Evolutionary conservation across 2,113 vertebrate genomes (phyloP), one percentile per base, ranked within the genome.

Genomic region (Lamprotornis superbus): DNA sequence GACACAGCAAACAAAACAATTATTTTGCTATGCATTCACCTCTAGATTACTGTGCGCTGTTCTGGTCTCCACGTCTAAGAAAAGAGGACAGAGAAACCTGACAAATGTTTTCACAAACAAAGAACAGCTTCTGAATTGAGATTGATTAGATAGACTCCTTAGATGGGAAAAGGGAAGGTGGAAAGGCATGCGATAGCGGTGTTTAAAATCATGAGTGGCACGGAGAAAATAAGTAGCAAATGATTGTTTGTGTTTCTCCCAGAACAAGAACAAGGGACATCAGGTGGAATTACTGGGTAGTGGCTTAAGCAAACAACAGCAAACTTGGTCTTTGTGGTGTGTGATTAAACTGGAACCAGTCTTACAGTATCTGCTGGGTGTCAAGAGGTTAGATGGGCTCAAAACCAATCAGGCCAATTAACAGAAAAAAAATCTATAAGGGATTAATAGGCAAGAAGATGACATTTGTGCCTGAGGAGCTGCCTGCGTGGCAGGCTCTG

Each of bases 181-280:
- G 92, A 70, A 90, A 92, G 55, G 55, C 86, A 47, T 49, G 74
- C 0, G n/a, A 93, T 91, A 93, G 78, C 2, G 0, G 33, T 89
- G 53, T 82, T 94, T 95, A 87, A 95, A 96, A 96, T 93, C 90
- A 67, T 69, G 90, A 95, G 79, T 93, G 94, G 79, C 94, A 97
- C 7, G 3, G 64, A 70, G 88, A 80, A 96, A 93, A 95, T 96
- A 92, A 92, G 68, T 81, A 94, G 86, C 83, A 96, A 95, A 93
- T 93, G 71, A 93, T 94, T 93, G 89, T 86, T 96, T 94, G 90
- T 0, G 0, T 81, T 94, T 93, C 89, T 92, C 59, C 73, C 59
- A 61, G 86, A 93, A 49, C 31, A 88, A 92, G 76, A 92, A 55
- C 44, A 56, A 77, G 68, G 61, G 79, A 89, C 79, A 83, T 96